phyloP scores from a whole-genome alignment of 2,113 vertebrate species.

The Bufo bufo region DNA sequence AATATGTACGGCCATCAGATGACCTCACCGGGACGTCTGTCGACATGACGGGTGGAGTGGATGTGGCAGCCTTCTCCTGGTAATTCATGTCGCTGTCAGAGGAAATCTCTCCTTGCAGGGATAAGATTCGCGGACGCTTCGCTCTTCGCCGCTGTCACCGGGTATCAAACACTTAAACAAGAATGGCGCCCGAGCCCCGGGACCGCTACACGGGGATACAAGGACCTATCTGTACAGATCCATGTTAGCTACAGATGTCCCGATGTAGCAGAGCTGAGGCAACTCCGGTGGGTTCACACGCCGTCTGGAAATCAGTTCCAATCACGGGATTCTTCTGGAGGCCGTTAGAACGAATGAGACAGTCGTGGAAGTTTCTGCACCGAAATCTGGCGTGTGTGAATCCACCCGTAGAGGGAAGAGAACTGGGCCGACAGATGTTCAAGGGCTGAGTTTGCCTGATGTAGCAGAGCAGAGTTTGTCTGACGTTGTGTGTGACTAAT shows the following conservation, averaged over 20 bases:
- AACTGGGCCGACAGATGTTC: too few relatives aligned
- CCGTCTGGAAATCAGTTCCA: too few relatives aligned
- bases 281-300: too few relatives aligned
- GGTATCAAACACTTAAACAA: background rate
- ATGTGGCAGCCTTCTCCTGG: slow-evolving; percentile 34
- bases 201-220: background rate
- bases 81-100: slow-evolving; percentile 39
- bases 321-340: too few relatives aligned
- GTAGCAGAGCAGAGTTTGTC: background rate
- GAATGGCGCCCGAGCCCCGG: background rate
- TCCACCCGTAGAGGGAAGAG: too few relatives aligned
- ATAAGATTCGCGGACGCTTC: slow-evolving; percentile 1
- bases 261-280: background rate
- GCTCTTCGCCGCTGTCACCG: background rate
- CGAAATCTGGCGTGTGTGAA: too few relatives aligned
- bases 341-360: too few relatives aligned
- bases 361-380: too few relatives aligned
- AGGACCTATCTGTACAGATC: background rate
- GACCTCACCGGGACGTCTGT: slow-evolving; percentile 2
- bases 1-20: slow-evolving; percentile 9
- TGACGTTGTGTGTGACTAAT: too few relatives aligned
- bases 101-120: slow-evolving; percentile 6
- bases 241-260: background rate
- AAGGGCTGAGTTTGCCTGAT: background rate
- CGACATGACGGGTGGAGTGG: background rate